Evolutionary conservation across 2,797 vertebrate genomes (phyloP), one percentile per base, ranked within the genome.

Genomic region (Dromococcyx pavoninus): DNA sequence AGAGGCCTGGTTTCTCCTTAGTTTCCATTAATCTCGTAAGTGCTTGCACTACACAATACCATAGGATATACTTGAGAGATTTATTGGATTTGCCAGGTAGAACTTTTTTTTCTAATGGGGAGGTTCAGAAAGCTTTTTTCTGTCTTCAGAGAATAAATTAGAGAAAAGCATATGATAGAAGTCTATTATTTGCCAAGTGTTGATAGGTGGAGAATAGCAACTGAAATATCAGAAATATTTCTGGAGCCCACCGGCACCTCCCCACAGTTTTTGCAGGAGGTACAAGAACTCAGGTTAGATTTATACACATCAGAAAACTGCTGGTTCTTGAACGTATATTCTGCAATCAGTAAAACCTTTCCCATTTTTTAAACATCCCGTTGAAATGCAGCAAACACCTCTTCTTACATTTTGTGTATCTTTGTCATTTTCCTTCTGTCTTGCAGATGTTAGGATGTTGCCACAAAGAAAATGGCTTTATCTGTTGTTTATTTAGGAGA

Each of bases 1-100:
- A 91, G 54, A 51, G 51, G 46, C 73, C 78, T 86, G 25, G n/a
- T 90, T 93, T 86, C 85, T 93, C 87, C 75, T 72, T 32, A 50
- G 30, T 62, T 80, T 95, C 76, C 37, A 33, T 73, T 81, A 94
- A 66, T 11, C 90, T 85, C 54, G 30, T 48, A 60, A 48, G n/a
- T 28, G 33, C 58, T 54, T 86, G 78, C 28, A 73, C 17, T 66
- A 64, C 65, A 66, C 17, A 35, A 39, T 60, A 30, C 17, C 65
- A 41, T 62, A 30, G 72, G 81, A 81, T 75, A 65, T 32, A 84
- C 37, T 28, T 77, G 62, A 89, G 53, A 41, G 32, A 30, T 25
- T 71, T 56, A 46, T 60, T 82, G 41, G 56, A 57, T 88, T 94
- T 70, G 16, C 4, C 32, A 70, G 27, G 19, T 3, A 81, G 22